Conservation (phyloP, 2,113 vertebrate species). For the Syngnathoides biaculeatus region DNA sequence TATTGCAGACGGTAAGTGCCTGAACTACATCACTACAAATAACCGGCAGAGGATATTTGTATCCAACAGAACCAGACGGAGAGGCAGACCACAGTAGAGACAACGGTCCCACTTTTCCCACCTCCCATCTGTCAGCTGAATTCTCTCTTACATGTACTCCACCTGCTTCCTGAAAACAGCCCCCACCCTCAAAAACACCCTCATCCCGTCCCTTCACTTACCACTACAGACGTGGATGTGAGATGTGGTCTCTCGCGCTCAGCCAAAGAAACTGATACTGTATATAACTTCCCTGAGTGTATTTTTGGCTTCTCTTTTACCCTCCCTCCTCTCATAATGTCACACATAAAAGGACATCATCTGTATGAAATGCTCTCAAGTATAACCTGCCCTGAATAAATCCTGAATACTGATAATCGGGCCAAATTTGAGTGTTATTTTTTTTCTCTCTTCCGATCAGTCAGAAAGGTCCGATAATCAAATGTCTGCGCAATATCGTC, state of each 20-base stretch:
- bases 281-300: not conserved
- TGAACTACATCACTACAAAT: constrained; percentile 1
- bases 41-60: constrained; percentile 22
- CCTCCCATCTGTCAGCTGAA: constrained; percentile 54
- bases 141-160: constrained; percentile 46
- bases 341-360: not conserved
- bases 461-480: not conserved
- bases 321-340: not conserved
- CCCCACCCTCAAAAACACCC: constrained; percentile 38
- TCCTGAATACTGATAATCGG: too few relatives aligned
- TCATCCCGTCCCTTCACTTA: constrained; percentile 40
- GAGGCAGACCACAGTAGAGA: constrained; percentile 36
- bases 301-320: not conserved
- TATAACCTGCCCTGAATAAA: not conserved
- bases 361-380: not conserved
- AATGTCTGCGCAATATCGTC: not conserved
- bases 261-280: not conserved
- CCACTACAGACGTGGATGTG: constrained; percentile 23
- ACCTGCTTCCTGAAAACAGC: constrained; percentile 57
- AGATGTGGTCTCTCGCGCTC: not conserved
- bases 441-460: not conserved
- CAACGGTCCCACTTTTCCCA: constrained; percentile 62
- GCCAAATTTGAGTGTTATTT: not conserved
- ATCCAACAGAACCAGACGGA: constrained; percentile 18
- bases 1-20: constrained; percentile 16